Evolutionary conservation across 1,140 invertebrate species (phyloP).

Genomic region (Pygmarrhopalites habei): DNA sequence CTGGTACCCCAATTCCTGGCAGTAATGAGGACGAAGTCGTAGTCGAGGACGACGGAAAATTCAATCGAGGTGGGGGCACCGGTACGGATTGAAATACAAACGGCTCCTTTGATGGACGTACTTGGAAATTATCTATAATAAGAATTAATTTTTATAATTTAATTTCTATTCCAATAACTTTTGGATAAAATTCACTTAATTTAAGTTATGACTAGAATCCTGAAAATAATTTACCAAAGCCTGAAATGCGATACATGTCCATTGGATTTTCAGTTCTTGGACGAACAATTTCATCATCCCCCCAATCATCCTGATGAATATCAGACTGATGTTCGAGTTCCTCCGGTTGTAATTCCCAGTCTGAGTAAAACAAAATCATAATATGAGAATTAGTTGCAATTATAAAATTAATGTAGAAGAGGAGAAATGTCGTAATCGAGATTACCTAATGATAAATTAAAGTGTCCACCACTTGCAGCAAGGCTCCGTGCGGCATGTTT

Average conservation of each 20-base stretch:
- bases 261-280: slow-evolving; percentile 22
- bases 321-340: slow-evolving; percentile 33
- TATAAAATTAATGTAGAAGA: too few relatives aligned
- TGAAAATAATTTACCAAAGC: slow-evolving; percentile 20
- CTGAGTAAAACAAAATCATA: slow-evolving; percentile 17
- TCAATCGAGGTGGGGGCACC: neutral
- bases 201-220: neutral
- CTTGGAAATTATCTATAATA: slow-evolving; percentile 17
- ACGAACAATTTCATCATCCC: slow-evolving; percentile 33
- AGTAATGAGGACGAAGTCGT: slow-evolving; percentile 14
- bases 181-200: neutral
- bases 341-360: slow-evolving; percentile 36
- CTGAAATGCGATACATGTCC: slow-evolving; percentile 36
- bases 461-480: slow-evolving; percentile 42
- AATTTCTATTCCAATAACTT: neutral
- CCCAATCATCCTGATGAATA: slow-evolving; percentile 33
- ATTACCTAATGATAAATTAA: slow-evolving; percentile 50
- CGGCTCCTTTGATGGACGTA: slow-evolving; percentile 21
- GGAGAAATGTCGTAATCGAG: neutral
- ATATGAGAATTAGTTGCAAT: neutral
- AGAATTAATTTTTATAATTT: slow-evolving; percentile 1
- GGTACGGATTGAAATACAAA: slow-evolving; percentile 18
- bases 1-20: too few relatives aligned
- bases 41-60: neutral
- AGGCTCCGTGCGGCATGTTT: slow-evolving; percentile 9